Conservation (phyloP, 2,888 invertebrate genomes). For the Dromius quadrimaculatus region DNA sequence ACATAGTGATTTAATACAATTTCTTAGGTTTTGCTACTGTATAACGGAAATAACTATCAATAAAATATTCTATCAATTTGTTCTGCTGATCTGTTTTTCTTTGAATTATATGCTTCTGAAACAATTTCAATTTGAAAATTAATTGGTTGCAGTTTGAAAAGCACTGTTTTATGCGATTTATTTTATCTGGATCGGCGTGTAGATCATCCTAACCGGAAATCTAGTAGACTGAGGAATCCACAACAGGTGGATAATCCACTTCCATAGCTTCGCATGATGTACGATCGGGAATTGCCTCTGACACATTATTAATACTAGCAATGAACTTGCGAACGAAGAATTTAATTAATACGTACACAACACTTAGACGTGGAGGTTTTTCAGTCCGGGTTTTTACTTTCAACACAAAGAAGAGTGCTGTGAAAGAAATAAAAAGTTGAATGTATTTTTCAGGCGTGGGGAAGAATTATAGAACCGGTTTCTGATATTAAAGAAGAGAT, state of each 20-base stretch:
- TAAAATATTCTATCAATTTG: too few species aligned
- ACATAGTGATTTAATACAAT: too few species aligned
- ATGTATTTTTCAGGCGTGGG: not conserved
- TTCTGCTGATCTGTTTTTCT: too few species aligned
- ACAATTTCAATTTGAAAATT: too few species aligned
- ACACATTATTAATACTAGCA: constrained; percentile 3
- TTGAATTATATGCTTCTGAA: too few species aligned
- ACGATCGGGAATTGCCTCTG: constrained; percentile 3
- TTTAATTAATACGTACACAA: constrained; percentile 27
- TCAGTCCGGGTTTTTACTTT: constrained; percentile 14
- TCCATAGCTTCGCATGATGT: constrained; percentile 1
- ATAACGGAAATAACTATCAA: too few species aligned
- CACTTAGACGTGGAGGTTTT: constrained; percentile 12
- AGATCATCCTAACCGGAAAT: constrained; percentile 18
- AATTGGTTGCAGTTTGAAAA: too few species aligned
- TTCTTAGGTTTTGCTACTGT: too few species aligned
- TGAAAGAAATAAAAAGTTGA: constrained; percentile 15
- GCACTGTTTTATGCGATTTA: not conserved
- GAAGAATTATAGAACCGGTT: constrained; percentile 20
- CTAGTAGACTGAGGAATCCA: not conserved
- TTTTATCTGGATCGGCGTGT: not conserved
- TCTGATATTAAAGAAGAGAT: not conserved
- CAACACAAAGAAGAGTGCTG: constrained; percentile 12
- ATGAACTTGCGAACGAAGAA: not conserved
- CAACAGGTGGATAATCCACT: constrained; percentile 12